Evolutionary conservation across 2,797 vertebrate species (phyloP).

Genomic region (Craterocephalus amniculus): DNA sequence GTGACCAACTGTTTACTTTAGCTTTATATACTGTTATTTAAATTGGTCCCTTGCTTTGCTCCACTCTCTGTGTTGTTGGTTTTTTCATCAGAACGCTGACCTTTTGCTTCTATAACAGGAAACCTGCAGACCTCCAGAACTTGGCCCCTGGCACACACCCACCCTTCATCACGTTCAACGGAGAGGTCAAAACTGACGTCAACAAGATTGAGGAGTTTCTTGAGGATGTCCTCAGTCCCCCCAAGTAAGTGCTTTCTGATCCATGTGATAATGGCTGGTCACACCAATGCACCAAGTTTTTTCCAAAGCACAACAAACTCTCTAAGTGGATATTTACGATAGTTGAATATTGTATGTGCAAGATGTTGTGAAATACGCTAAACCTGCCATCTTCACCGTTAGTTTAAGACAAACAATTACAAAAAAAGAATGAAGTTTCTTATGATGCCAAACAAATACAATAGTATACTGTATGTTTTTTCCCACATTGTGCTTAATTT

Average conservation of each 20-base stretch:
- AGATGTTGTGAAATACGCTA: neutral
- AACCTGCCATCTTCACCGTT: neutral
- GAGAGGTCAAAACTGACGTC: constrained; percentile 97
- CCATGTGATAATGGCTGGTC: neutral
- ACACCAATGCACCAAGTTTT: constrained; percentile 8
- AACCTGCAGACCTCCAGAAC: constrained; percentile 97
- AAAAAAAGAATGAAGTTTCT: neutral
- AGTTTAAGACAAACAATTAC: neutral
- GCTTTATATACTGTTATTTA: neutral
- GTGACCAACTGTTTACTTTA: neutral
- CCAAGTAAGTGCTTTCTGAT: constrained; percentile 87
- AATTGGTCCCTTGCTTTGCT: neutral
- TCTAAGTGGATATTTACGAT: neutral
- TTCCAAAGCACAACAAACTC: neutral
- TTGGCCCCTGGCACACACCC: constrained; percentile 98
- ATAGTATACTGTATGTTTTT: neutral
- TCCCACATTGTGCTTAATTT: neutral
- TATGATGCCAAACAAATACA: neutral
- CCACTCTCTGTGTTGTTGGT: neutral
- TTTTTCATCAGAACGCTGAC: neutral
- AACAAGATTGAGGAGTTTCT: constrained; percentile 99
- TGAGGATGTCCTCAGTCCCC: constrained; percentile 94
- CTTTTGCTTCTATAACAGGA: constrained; percentile 77
- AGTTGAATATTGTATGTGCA: neutral
- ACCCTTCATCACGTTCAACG: constrained; percentile 97